These are phyloP conservation scores for Paracyclopina nana DNA, from an alignment of 1,140 invertebrate genomes.

Conservation along the genomic window DNA sequence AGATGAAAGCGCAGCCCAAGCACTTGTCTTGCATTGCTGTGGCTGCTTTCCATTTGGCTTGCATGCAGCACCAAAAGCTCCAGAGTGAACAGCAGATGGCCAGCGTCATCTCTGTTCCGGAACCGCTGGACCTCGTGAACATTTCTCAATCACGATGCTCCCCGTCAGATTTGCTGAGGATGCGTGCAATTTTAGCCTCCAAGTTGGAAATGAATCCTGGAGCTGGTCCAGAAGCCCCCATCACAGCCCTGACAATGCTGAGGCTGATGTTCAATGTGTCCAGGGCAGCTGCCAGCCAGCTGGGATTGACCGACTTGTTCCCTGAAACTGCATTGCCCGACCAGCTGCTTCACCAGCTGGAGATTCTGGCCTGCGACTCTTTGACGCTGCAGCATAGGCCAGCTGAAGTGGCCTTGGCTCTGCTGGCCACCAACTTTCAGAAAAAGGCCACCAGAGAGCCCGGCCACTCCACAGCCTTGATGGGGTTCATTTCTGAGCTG, in stretches of 20 bases:
- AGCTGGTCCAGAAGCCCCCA: constrained; percentile 22
- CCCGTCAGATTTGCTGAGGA: constrained; percentile 44
- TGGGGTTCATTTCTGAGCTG: constrained; percentile 21
- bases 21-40: constrained; percentile 49
- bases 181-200: constrained; percentile 44
- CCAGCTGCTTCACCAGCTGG: constrained; percentile 40
- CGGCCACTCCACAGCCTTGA: neutral
- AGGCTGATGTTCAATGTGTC: constrained; percentile 40
- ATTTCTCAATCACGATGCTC: constrained; percentile 50
- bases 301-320: constrained; percentile 30
- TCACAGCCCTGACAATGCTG: constrained; percentile 43
- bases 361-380: constrained; percentile 46
- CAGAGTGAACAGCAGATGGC: neutral
- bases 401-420: constrained; percentile 44
- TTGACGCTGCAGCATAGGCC: constrained; percentile 41
- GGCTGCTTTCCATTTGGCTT: constrained; percentile 42
- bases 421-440: constrained; percentile 33
- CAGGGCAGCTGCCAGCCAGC: constrained; percentile 29
- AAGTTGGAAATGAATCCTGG: constrained; percentile 41
- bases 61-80: constrained; percentile 27
- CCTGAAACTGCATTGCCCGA: constrained; percentile 23
- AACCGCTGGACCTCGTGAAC: constrained; percentile 31
- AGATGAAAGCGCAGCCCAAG: constrained; percentile 44
- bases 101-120: constrained; percentile 21
- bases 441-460: neutral